Base-by-base conservation (phyloP, 2,888 invertebrate genomes). In the Acleris emargana region DNA sequence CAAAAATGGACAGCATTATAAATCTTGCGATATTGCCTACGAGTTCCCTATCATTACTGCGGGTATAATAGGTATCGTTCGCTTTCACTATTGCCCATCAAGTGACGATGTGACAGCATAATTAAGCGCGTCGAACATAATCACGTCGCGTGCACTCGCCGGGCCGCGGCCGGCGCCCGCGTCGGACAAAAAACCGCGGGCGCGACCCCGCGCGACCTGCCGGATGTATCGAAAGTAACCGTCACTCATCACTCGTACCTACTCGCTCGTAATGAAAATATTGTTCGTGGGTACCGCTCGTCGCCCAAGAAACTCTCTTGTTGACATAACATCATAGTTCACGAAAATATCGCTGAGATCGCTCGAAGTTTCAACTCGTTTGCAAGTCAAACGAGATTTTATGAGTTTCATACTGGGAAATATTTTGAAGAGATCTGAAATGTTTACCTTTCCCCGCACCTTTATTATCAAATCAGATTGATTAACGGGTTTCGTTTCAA, bases 51-150 rank as follows among this genome's bases (percentile, higher is more conserved):
- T 87, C 81, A 88, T 88, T 87, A 86, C 75, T 63, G 78, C 76
- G 73, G 74, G 84, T 82, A 85, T 79, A 73, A 81, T 79, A 73
- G 75, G 84, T 82, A 86, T 79, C 72, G 81, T 79, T 83, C 80
- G 84, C 91, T 92, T 92, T 92, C 91, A 91, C 91, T 89, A 86
- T 84, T 81, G 76, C 82, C 80, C 86, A 85, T 89, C 88, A 86
- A 86, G 87, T 84, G 89, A 86, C 88, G 86, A 87, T 88, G 82
- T 89, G 91, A 91, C 91, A 91, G 88, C 87, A 88, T 91, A 92
- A 92, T 92, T 92, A 91, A 89, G 87, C 88, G 86, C 83, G 86
- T 85, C 86, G 85, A 82, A 87, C 83, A 86, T 84, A 89, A 89
- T 87, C 89, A 88, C 84, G 82, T 86, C 86, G 84, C 88, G 85